Conservation (phyloP, 2,797 vertebrate species). For the Sebastes dallii region DNA sequence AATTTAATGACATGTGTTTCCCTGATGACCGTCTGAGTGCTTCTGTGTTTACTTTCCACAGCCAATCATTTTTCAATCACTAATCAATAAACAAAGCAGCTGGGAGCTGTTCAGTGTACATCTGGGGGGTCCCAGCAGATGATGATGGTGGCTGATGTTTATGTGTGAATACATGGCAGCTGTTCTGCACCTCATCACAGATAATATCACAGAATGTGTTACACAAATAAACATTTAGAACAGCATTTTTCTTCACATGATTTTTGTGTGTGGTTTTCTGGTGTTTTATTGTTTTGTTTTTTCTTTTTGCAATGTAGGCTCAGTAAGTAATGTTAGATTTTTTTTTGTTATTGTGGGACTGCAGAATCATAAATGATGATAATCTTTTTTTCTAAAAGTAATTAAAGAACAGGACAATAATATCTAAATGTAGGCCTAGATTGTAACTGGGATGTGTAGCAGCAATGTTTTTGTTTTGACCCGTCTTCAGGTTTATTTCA, state of each 20-base stretch:
- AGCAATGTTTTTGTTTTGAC: background rate
- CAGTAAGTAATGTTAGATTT: background rate
- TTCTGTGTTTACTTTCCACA: conserved; percentile 54
- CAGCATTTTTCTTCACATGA: background rate
- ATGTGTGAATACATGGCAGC: background rate
- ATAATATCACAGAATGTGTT: background rate
- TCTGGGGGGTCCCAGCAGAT: background rate
- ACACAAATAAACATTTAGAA: background rate
- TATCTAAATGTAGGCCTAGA: background rate
- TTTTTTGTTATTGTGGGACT: background rate
- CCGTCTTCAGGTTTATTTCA: background rate
- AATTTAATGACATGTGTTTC: conserved; percentile 47
- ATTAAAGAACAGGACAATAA: background rate
- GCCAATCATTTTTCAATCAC: conserved; percentile 54
- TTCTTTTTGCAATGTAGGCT: background rate
- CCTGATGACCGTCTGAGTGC: conserved; percentile 49
- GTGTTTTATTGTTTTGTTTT: background rate
- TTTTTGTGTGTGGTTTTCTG: background rate
- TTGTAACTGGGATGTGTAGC: background rate
- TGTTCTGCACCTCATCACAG: background rate
- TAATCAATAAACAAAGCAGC: conserved; percentile 60
- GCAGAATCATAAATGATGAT: background rate
- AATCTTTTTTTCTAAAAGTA: background rate
- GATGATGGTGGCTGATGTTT: background rate
- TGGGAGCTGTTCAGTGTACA: background rate